phyloP scores from a whole-genome alignment of 2,113 vertebrate genomes.

The Indri indri region DNA sequence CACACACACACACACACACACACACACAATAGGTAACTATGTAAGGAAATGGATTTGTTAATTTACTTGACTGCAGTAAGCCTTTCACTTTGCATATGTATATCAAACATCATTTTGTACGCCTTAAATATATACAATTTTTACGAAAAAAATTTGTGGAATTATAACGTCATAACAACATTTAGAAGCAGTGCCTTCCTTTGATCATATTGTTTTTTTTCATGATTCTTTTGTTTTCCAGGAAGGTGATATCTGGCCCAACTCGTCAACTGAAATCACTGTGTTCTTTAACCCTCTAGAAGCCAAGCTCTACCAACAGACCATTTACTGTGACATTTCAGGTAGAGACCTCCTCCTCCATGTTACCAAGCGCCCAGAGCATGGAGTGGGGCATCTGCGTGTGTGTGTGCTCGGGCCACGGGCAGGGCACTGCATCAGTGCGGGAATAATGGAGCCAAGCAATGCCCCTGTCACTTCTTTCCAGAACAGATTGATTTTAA shows the following conservation, averaged over 20 bases:
- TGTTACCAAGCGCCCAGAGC: not conserved
- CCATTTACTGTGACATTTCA: constrained; percentile 90
- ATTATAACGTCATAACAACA: not conserved
- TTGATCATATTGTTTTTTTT: not conserved
- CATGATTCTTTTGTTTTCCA: constrained; percentile 72
- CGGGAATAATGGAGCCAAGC: not conserved
- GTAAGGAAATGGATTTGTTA: not conserved
- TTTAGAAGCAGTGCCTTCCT: constrained; percentile 1
- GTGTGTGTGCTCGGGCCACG: not conserved
- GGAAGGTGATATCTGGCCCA: constrained; percentile 92
- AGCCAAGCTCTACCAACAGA: constrained; percentile 86
- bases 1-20: too few relatives aligned
- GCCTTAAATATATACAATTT: not conserved
- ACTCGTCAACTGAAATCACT: constrained; percentile 83
- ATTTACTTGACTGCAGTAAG: not conserved
- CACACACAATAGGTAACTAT: not conserved
- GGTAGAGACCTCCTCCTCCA: constrained; percentile 76
- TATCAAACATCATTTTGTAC: not conserved
- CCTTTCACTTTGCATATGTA: not conserved
- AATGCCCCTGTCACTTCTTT: not conserved
- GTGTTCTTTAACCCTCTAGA: constrained; percentile 89
- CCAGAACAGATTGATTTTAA: not conserved
- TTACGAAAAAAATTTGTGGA: not conserved
- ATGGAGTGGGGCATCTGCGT: not conserved
- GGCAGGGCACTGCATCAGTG: not conserved